These are phyloP conservation scores for Paedocypris micromegethes DNA, from an alignment of 2,797 vertebrate species.

Conservation along the genomic window DNA sequence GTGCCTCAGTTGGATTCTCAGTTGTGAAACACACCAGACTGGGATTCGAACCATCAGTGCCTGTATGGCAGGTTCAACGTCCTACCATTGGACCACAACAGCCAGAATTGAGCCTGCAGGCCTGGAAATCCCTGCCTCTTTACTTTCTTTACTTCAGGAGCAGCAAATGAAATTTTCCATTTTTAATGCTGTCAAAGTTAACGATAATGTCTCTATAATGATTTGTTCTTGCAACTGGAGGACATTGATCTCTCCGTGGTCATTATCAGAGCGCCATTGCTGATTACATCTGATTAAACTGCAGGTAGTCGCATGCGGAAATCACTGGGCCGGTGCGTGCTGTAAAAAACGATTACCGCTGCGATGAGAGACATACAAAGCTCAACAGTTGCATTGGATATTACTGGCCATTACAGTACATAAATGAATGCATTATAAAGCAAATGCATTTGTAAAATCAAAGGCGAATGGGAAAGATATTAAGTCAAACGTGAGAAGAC, in stretches of 20 bases:
- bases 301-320: constrained; percentile 15
- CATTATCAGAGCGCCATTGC: constrained; percentile 29
- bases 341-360: constrained; percentile 32
- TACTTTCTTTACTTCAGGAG: constrained; percentile 23
- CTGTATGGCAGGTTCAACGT: too few relatives aligned
- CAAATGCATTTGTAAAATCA: constrained; percentile 17
- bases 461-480: background rate
- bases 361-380: constrained; percentile 32
- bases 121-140: constrained; percentile 16
- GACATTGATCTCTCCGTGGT: constrained; percentile 25
- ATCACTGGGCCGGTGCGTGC: constrained; percentile 17
- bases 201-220: constrained; percentile 29
- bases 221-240: constrained; percentile 15
- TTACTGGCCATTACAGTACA: constrained; percentile 8
- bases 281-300: constrained; percentile 36
- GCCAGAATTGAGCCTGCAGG: background rate
- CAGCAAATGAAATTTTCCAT: constrained; percentile 21
- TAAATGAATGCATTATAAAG: background rate
- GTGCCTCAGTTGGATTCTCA: too few relatives aligned
- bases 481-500: background rate
- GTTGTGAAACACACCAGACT: too few relatives aligned
- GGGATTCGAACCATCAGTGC: too few relatives aligned
- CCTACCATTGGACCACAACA: too few relatives aligned
- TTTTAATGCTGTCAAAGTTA: constrained; percentile 36
- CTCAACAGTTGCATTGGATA: constrained; percentile 18